A percentile compares a stretch with the other conserved stretches of the same genome.
These are phyloP conservation scores for Fissipunctia ypsillon DNA, from an alignment of 2,888 invertebrate genomes.

Conservation along the genomic window DNA sequence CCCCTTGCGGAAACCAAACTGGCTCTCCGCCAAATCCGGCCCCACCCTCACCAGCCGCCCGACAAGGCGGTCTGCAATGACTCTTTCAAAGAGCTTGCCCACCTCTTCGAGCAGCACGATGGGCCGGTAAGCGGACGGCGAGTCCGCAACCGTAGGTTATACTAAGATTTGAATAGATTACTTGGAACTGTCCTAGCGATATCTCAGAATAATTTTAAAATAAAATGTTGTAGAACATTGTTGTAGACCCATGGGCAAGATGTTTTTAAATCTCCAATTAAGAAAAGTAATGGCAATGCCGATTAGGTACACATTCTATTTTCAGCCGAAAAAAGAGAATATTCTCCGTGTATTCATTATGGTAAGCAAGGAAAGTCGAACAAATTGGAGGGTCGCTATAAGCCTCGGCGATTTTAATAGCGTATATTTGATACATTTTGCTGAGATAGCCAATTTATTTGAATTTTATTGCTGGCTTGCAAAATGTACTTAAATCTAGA, in stretches of 20 bases:
- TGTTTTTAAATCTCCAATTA: conserved; percentile 11
- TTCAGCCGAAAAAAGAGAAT: conserved; percentile 13
- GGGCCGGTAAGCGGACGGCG: no score
- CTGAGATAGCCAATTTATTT: conserved; percentile 10
- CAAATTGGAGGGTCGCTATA: conserved; percentile 55
- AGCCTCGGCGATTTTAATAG: conserved; percentile 58
- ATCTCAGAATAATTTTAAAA: background rate
- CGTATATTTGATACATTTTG: conserved; percentile 40
- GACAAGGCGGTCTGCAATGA: no score
- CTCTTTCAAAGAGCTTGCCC: no score
- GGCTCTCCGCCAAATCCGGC: no score
- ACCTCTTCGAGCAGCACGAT: no score
- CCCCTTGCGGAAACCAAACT: no score
- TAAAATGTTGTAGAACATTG: background rate
- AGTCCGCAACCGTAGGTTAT: no score
- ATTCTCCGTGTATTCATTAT: conserved; percentile 49
- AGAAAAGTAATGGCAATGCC: conserved; percentile 39
- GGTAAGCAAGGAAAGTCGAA: conserved; percentile 30
- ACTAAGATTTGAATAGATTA: no score
- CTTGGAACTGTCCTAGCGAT: no score
- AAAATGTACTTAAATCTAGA: no score
- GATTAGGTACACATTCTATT: conserved; percentile 44
- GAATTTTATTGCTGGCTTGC: conserved; percentile 14
- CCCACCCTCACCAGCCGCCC: no score
- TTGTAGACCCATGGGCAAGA: conserved; percentile 1